phyloP scores from a whole-genome alignment of 2,797 vertebrate genomes.

The Sebastolobus altivelis region DNA sequence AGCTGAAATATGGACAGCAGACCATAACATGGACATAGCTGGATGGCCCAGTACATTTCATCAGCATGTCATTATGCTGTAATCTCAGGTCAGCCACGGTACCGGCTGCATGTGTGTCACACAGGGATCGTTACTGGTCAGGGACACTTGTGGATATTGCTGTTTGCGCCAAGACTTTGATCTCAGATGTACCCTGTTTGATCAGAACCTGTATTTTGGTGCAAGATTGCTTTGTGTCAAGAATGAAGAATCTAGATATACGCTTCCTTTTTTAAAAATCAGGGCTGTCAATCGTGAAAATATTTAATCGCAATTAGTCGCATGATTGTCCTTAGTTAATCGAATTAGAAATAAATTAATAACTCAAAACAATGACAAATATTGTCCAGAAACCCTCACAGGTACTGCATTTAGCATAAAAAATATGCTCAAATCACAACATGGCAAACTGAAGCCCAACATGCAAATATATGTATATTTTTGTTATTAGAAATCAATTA shows the following conservation, averaged over 20 bases:
- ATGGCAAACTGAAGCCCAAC: too few relatives aligned
- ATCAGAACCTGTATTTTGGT: conserved; percentile 17
- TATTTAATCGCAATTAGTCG: too few relatives aligned
- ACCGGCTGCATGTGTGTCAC: conserved; percentile 56
- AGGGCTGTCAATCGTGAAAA: too few relatives aligned
- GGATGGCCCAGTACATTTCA: conserved; percentile 67
- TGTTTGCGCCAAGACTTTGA: conserved; percentile 39
- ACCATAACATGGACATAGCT: conserved; percentile 45
- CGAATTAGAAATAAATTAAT: too few relatives aligned
- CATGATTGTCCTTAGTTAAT: too few relatives aligned
- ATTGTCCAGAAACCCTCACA: too few relatives aligned
- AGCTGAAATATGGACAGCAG: conserved; percentile 72
- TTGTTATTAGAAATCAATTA: too few relatives aligned
- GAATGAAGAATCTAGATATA: conserved; percentile 9
- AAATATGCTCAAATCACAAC: too few relatives aligned
- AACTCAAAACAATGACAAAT: too few relatives aligned
- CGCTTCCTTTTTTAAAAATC: background rate
- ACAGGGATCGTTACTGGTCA: conserved; percentile 48
- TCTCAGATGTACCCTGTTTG: conserved; percentile 51
- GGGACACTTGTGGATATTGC: conserved; percentile 62
- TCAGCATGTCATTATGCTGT: conserved; percentile 63
- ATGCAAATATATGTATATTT: fast-evolving
- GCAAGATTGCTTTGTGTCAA: conserved; percentile 11
- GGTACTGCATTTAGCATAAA: too few relatives aligned
- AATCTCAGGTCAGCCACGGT: conserved; percentile 58